phyloP scores from a whole-genome alignment of 2,888 invertebrate species.

The Parascotia fuliginaria region DNA sequence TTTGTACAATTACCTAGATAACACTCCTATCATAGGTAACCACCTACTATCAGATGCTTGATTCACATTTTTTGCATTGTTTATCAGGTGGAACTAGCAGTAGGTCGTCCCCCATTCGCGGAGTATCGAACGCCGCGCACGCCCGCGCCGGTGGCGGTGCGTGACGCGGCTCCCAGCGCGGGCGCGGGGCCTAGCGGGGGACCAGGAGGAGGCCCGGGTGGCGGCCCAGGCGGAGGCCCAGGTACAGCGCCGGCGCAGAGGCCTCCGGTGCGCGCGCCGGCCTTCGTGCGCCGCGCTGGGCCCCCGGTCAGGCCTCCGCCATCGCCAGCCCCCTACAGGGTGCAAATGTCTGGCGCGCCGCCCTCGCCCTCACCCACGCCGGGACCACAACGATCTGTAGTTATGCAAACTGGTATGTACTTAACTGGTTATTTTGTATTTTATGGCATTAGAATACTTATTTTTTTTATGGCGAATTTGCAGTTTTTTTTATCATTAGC shows the following conservation, averaged over 20 bases:
- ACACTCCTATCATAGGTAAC: too few species aligned
- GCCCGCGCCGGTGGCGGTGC: conserved; percentile 27
- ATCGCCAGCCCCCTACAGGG: conserved; percentile 36
- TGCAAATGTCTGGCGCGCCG: conserved; percentile 45
- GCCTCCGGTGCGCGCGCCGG: conserved; percentile 22
- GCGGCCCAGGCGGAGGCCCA: conserved; percentile 38
- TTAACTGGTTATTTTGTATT: too few species aligned
- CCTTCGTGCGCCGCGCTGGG: conserved; percentile 27
- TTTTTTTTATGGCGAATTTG: too few species aligned
- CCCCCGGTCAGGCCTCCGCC: conserved; percentile 34
- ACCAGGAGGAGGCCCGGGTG: conserved; percentile 24
- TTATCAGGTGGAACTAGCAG: conserved; percentile 72
- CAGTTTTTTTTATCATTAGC: too few species aligned
- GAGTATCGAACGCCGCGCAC: conserved; percentile 65
- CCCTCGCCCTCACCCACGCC: conserved; percentile 42
- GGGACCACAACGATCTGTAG: conserved; percentile 20
- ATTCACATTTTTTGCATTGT: too few species aligned
- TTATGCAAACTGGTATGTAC: conserved; percentile 14
- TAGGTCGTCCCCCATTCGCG: conserved; percentile 71
- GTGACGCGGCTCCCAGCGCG: conserved; percentile 49
- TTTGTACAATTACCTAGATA: too few species aligned
- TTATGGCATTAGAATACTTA: too few species aligned
- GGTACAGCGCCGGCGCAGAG: conserved; percentile 11
- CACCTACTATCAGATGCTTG: too few species aligned
- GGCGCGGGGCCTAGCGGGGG: conserved; percentile 36